Conservation (phyloP, 2,888 invertebrate species). For the Spisula subtruncata region DNA sequence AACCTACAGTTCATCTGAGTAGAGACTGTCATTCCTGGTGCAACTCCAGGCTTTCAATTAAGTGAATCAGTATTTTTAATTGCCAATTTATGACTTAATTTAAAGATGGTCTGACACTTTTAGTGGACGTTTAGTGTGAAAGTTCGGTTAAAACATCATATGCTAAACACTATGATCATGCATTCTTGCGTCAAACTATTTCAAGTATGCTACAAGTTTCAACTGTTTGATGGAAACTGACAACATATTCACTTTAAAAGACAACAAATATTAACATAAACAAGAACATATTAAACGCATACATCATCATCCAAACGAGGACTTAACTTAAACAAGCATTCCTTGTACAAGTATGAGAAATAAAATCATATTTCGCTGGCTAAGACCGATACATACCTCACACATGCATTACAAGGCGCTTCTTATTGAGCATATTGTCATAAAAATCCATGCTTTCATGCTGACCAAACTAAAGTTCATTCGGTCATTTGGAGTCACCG, state of each 20-base stretch:
- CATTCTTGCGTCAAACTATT: not conserved
- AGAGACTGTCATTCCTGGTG: not conserved
- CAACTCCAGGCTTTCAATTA: not conserved
- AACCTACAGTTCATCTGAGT: not conserved
- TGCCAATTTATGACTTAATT: not conserved
- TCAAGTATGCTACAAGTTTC: not conserved
- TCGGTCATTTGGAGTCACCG: too few species aligned
- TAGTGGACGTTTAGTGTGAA: not conserved
- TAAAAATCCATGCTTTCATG: too few species aligned
- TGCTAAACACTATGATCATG: not conserved
- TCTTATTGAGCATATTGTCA: too few species aligned
- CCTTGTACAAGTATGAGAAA: too few species aligned
- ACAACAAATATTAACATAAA: not conserved
- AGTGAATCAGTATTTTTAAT: not conserved
- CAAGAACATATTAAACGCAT: not conserved
- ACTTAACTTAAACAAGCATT: too few species aligned
- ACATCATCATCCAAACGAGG: not conserved
- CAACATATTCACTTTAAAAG: not conserved
- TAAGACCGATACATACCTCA: too few species aligned
- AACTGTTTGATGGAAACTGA: too few species aligned
- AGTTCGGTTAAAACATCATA: not conserved
- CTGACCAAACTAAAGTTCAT: too few species aligned
- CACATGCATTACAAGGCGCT: too few species aligned
- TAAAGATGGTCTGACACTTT: not conserved
- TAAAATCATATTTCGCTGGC: too few species aligned